Evolutionary conservation across 2,888 invertebrate genomes (phyloP).

Genomic region (Macrophya alboannulata): DNA sequence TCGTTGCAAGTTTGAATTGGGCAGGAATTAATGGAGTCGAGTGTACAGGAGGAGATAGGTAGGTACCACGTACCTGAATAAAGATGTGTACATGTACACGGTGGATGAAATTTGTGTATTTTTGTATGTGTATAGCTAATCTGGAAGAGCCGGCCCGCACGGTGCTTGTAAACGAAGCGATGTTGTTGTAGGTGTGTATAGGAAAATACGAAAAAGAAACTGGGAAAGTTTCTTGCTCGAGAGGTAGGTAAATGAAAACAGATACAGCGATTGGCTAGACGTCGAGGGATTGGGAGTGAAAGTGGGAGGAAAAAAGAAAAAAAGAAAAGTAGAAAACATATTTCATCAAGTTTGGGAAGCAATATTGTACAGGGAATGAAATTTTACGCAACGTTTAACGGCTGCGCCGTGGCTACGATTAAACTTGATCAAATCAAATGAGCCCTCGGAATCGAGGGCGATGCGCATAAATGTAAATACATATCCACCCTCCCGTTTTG

Average conservation of each 20-base stretch:
- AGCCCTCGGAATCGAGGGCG: constrained; percentile 43
- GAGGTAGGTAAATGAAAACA: constrained; percentile 50
- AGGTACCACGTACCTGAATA: not conserved
- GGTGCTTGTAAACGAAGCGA: constrained; percentile 1
- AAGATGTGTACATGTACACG: not conserved
- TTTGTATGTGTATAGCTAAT: constrained; percentile 4
- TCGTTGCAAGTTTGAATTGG: not conserved
- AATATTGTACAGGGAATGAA: constrained; percentile 51
- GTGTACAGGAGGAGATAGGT: not conserved
- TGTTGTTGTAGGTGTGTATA: not conserved
- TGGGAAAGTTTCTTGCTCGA: constrained; percentile 41
- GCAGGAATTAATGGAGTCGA: constrained; percentile 2
- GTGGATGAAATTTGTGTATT: constrained; percentile 15
- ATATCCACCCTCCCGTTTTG: not conserved
- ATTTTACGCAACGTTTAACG: constrained; percentile 47
- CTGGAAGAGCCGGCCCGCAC: not conserved
- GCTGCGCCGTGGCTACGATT: constrained; percentile 6
- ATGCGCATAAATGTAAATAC: constrained; percentile 18
- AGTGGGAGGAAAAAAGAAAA: not conserved
- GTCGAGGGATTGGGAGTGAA: not conserved
- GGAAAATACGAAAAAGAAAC: constrained; percentile 24
- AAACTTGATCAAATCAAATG: constrained; percentile 47
- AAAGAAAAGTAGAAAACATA: constrained; percentile 44
- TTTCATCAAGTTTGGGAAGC: constrained; percentile 49
- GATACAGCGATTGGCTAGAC: constrained; percentile 35